phyloP scores from a whole-genome alignment of 2,888 invertebrate species.

The Ganaspis brasiliensis region DNA sequence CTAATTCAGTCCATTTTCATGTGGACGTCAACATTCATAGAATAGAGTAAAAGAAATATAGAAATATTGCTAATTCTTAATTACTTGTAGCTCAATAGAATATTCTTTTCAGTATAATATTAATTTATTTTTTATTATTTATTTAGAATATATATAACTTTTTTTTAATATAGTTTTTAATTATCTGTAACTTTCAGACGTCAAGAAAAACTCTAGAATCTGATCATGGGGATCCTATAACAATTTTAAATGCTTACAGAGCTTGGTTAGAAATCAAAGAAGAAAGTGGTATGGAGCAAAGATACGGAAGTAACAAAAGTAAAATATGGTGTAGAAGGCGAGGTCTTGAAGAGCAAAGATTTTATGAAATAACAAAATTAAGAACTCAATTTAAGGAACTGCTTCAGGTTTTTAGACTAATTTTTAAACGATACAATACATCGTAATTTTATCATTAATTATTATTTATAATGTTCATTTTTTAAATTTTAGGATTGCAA shows the following conservation, averaged over 20 bases:
- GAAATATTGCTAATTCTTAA: too few species aligned
- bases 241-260: conserved; percentile 92
- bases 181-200: conserved; percentile 80
- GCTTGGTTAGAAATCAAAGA: conserved; percentile 94
- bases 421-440: background rate
- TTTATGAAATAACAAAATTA: conserved; percentile 97
- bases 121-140: background rate
- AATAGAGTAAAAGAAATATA: too few species aligned
- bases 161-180: too few species aligned
- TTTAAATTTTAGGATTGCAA: conserved; percentile 83
- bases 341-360: conserved; percentile 97
- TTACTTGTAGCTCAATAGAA: too few species aligned
- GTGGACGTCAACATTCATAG: too few species aligned
- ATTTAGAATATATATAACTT: conserved; percentile 19
- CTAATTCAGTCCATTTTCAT: too few species aligned
- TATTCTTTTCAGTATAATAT: too few species aligned
- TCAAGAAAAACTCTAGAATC: conserved; percentile 92
- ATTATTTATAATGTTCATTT: background rate
- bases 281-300: conserved; percentile 75
- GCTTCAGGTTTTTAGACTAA: conserved; percentile 84
- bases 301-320: conserved; percentile 70
- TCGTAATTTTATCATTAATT: background rate
- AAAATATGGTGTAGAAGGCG: conserved; percentile 93
- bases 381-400: conserved; percentile 93
- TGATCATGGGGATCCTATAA: conserved; percentile 97